Evolutionary conservation across 2,888 invertebrate species (phyloP).

Genomic region (Erynnis tages): DNA sequence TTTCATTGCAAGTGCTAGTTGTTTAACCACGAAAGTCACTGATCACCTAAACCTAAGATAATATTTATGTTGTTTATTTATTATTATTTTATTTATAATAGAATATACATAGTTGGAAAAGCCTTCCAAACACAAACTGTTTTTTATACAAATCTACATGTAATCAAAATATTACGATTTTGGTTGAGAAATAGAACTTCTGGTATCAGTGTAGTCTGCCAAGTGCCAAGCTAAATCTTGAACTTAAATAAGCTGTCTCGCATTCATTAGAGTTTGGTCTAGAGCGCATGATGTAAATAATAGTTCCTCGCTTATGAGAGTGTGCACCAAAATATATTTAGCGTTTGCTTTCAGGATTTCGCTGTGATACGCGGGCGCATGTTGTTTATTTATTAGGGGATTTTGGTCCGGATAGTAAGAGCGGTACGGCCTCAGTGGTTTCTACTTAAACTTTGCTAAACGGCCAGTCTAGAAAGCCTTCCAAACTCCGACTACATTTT

Average conservation of each 20-base stretch:
- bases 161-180: slow-evolving; percentile 2
- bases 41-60: no score
- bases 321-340: slow-evolving; percentile 47
- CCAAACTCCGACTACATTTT: slow-evolving; percentile 59
- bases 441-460: slow-evolving; percentile 73
- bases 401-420: slow-evolving; percentile 54
- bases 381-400: slow-evolving; percentile 71
- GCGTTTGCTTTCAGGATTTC: slow-evolving; percentile 60
- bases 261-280: slow-evolving; percentile 22
- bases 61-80: no score
- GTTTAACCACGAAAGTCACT: no score
- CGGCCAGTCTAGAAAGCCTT: slow-evolving; percentile 66
- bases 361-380: slow-evolving; percentile 53
- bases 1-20: no score
- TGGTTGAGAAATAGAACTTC: slow-evolving; percentile 16
- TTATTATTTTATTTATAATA: no score
- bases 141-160: slow-evolving; percentile 5
- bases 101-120: no score
- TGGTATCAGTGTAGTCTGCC: no score
- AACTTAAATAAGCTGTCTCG: slow-evolving; percentile 19
- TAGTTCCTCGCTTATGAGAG: slow-evolving; percentile 31
- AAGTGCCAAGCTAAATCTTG: slow-evolving; percentile 13
- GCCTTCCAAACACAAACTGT: no score
- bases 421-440: slow-evolving; percentile 47
- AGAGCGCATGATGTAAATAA: slow-evolving; percentile 24